Base-by-base conservation (phyloP, 2,797 vertebrate genomes). In the Amblyraja radiata region DNA sequence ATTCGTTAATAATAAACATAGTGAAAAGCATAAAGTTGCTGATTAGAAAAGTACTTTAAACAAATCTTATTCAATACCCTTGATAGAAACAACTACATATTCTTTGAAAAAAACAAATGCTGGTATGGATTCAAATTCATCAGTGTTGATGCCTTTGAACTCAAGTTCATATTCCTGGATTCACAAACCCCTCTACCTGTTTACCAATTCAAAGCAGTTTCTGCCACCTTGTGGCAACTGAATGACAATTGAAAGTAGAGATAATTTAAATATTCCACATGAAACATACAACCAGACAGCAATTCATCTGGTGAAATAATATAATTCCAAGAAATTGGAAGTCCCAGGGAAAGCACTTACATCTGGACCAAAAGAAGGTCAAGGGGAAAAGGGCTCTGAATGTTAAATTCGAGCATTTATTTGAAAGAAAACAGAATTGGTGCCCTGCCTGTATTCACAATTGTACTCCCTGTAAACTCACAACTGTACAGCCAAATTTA, bases 191-290 rank as follows among this genome's bases (percentile, higher is more conserved):
- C 83, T 68, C 39, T 21, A 39, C 23, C 9, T 6, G 68, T 36
- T 73, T 71, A 54, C 39, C 0, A 6, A 54, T 25, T 5, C 68
- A 92, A 58, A 58, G 90, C 23, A 74, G 25, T n/a, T 92, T 54
- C 90, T 92, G 90, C 90, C 90, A 76, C 46, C 90, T 92, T 54
- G 90, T 76, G 90, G 90, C 25, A 92, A 46, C 46, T 76, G 23
- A 39, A 76, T 74, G 23, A 76, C 32, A 71, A 36, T 91, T 32
- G 36, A 73, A 68, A 71, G 36, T 46, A 6, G 63, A 71, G 68
- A 73, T 71, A 91, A 73, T 73, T 91, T 91, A 73, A 36, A 63
- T 86, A 86, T 86, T 81, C 58, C 83, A 86, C 83, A 86, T n/a
- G n/a, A 61, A 86, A 18, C 5, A 21, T n/a, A 10, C 10, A 84